Evolutionary conservation across 2,888 invertebrate species (phyloP).

Genomic region (Pristionchus japonicus): DNA sequence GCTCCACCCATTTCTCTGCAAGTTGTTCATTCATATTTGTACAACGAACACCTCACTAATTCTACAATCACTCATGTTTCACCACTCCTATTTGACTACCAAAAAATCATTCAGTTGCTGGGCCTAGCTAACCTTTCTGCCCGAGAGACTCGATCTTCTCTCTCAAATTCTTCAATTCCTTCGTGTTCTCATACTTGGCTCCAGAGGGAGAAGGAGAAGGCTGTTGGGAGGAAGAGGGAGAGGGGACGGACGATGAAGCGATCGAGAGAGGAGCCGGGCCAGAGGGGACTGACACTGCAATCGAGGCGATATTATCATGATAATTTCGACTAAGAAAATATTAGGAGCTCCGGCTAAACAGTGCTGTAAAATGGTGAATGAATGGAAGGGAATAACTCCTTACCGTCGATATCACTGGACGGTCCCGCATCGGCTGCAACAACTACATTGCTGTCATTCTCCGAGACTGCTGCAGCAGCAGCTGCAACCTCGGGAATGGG

Average conservation of each 20-base stretch:
- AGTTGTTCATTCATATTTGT: not conserved
- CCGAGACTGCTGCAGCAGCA: not conserved
- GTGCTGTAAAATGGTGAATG: too few relatives aligned
- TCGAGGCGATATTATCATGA: not conserved
- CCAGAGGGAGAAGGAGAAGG: slow-evolving; percentile 1
- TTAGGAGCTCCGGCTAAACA: too few relatives aligned
- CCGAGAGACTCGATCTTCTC: slow-evolving; percentile 5
- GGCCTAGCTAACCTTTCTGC: not conserved
- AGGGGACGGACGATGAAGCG: not conserved
- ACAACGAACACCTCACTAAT: too few relatives aligned
- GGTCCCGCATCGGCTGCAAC: not conserved
- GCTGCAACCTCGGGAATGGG: not conserved
- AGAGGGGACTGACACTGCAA: not conserved
- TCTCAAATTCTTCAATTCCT: not conserved
- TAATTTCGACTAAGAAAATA: too few relatives aligned
- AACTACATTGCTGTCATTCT: not conserved
- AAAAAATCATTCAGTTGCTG: too few relatives aligned
- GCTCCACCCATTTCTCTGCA: not conserved
- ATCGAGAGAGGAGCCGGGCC: not conserved
- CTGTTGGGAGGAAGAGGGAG: not conserved
- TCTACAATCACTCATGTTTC: too few relatives aligned
- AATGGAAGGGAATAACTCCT: too few relatives aligned
- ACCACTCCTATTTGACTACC: too few relatives aligned
- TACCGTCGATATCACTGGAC: not conserved
- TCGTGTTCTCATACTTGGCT: slow-evolving; percentile 30